Evolutionary conservation across 1,140 invertebrate genomes (phyloP).

Genomic region (Habropoda laboriosa): DNA sequence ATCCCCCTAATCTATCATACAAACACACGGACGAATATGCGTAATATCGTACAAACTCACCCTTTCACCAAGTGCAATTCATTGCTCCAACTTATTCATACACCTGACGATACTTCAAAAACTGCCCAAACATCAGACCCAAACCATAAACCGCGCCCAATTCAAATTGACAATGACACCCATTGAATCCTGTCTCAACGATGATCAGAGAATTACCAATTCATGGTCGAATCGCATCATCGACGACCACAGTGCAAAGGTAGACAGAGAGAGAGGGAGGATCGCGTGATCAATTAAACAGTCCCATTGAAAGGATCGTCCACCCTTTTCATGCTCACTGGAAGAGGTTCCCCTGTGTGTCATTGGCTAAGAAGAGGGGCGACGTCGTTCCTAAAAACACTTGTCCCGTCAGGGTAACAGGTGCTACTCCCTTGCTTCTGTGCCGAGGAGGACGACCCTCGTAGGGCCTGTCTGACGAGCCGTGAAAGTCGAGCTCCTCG

Average conservation of each 20-base stretch:
- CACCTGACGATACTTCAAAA: too few relatives aligned
- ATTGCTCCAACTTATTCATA: too few relatives aligned
- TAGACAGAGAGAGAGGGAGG: background rate
- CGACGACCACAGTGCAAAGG: too few relatives aligned
- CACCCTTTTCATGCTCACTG: conserved; percentile 4
- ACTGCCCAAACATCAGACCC: too few relatives aligned
- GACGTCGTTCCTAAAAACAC: conserved; percentile 35
- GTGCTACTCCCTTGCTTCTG: conserved; percentile 5
- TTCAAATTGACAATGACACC: background rate
- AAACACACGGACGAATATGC: too few relatives aligned
- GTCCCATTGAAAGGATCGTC: background rate
- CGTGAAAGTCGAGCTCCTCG: conserved; percentile 49
- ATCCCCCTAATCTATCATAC: too few relatives aligned
- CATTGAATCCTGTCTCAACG: background rate
- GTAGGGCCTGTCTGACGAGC: conserved; percentile 22
- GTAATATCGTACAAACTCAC: too few relatives aligned
- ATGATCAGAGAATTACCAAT: background rate
- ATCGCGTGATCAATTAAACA: conserved; percentile 23
- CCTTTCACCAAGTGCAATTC: too few relatives aligned
- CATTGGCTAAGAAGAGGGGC: background rate
- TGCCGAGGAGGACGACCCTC: conserved; percentile 16
- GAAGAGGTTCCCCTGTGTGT: background rate
- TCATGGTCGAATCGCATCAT: background rate
- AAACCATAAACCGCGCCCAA: too few relatives aligned
- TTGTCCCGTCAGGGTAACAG: conserved; percentile 40